A percentile compares a stretch with the other conserved stretches of the same genome.
These are phyloP conservation scores for Cheilosia pagana DNA, from an alignment of 2,888 invertebrate species.

Conservation along the genomic window DNA sequence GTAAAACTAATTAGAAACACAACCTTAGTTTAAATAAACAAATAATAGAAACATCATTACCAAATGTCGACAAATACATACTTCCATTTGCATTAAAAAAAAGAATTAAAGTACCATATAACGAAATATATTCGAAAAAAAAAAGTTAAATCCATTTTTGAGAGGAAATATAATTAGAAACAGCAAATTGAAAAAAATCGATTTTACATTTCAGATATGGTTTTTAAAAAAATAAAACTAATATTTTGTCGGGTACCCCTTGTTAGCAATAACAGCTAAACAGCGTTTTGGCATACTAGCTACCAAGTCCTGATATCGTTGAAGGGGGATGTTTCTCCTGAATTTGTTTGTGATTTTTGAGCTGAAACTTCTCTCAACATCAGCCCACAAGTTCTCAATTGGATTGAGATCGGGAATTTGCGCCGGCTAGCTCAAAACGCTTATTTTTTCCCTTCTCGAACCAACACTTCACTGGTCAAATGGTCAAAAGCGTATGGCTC, in stretches of 20 bases:
- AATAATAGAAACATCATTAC: too few species aligned
- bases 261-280: neutral
- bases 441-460: neutral
- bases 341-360: neutral
- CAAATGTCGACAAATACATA: too few species aligned
- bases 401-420: neutral
- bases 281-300: neutral
- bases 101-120: too few species aligned
- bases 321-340: neutral
- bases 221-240: neutral
- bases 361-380: too few species aligned
- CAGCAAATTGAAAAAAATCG: too few species aligned
- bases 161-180: too few species aligned
- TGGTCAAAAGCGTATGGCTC: conserved; percentile 16
- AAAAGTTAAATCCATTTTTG: too few species aligned
- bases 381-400: neutral
- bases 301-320: neutral
- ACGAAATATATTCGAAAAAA: too few species aligned
- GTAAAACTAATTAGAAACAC: too few species aligned
- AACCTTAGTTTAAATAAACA: too few species aligned
- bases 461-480: conserved; percentile 1
- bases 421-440: neutral
- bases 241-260: conserved; percentile 26
- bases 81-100: too few species aligned
- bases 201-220: too few species aligned